Evolutionary conservation across 2,113 vertebrate genomes (phyloP).

Genomic region (Eulemur rufifrons): DNA sequence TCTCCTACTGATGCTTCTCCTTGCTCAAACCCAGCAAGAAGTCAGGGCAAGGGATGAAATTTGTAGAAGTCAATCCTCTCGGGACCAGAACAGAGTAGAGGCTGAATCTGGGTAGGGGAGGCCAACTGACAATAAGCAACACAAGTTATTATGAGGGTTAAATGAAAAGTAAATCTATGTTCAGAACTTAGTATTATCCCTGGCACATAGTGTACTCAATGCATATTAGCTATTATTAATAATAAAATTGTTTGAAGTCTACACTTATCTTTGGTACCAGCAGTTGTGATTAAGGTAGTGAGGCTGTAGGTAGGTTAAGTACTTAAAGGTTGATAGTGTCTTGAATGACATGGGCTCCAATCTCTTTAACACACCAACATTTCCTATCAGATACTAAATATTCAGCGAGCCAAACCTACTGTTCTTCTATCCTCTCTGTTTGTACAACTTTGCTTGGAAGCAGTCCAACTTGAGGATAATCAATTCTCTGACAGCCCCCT

Average conservation of each 20-base stretch:
- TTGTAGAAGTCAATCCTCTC: background rate
- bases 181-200: background rate
- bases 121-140: background rate
- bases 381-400: background rate
- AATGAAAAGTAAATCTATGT: background rate
- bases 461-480: background rate
- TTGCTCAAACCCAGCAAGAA: background rate
- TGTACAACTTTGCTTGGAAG: background rate
- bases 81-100: background rate
- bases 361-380: background rate
- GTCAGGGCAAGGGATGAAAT: background rate
- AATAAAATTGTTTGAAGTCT: background rate
- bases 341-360: background rate
- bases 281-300: background rate
- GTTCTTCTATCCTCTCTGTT: background rate
- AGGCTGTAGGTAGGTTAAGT: background rate
- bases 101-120: background rate
- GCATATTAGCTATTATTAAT: background rate
- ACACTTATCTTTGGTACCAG: background rate
- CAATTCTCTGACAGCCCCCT: background rate
- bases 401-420: background rate
- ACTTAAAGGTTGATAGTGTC: background rate
- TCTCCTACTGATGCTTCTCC: background rate
- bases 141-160: background rate
- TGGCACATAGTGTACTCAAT: background rate